Conservation (phyloP, 2,797 vertebrate genomes). For the Enteromius thamalakanensis region DNA sequence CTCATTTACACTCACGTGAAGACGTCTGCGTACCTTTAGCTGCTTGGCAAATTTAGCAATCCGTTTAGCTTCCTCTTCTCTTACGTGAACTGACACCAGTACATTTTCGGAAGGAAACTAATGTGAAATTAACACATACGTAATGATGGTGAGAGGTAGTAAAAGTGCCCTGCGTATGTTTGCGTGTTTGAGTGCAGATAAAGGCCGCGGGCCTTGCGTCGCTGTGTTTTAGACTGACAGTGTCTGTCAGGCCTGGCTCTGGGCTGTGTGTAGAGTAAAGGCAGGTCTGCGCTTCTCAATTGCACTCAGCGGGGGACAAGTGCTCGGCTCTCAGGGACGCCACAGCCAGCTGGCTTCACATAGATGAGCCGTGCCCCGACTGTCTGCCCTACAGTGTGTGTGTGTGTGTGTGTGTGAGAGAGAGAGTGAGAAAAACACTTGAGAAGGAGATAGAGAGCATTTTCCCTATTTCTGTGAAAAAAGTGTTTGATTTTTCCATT, state of each 20-base stretch:
- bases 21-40: constrained; percentile 68
- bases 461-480: constrained; percentile 13
- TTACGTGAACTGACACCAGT: constrained; percentile 48
- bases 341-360: constrained; percentile 67
- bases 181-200: constrained; percentile 18
- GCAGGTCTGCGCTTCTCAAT: constrained; percentile 64
- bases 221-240: constrained; percentile 56
- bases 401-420: constrained; percentile 41
- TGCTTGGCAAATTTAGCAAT: constrained; percentile 67
- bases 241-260: constrained; percentile 60
- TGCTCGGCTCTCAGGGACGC: constrained; percentile 61
- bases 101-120: constrained; percentile 38
- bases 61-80: constrained; percentile 60
- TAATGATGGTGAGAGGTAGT: background rate
- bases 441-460: constrained; percentile 31
- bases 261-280: constrained; percentile 60
- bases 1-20: constrained; percentile 67
- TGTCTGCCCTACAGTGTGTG: constrained; percentile 58
- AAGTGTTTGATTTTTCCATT: background rate
- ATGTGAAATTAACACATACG: constrained; percentile 1
- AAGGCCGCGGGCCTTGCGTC: background rate
- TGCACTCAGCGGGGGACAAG: constrained; percentile 62
- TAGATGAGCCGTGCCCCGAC: constrained; percentile 61
- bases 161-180: constrained; percentile 11
- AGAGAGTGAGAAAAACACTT: constrained; percentile 15